A percentile compares a stretch with the other conserved stretches of the same genome.
These are phyloP conservation scores for Muschampia plurimacula DNA, from an alignment of 2,888 invertebrate species.

Conservation along the genomic window DNA sequence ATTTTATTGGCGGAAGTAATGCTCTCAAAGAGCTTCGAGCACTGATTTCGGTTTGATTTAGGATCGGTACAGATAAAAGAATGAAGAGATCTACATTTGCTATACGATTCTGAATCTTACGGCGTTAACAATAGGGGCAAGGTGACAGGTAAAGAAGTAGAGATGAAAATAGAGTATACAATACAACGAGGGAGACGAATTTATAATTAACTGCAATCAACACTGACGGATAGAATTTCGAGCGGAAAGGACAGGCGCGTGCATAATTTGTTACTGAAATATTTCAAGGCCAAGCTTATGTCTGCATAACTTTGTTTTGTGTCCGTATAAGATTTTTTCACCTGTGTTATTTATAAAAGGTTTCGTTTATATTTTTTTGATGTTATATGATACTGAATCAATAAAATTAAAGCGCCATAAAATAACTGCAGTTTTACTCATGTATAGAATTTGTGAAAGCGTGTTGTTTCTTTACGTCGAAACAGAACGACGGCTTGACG, in stretches of 20 bases:
- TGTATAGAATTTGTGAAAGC: too few relatives aligned
- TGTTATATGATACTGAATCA: too few relatives aligned
- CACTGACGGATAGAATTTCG: slow-evolving; percentile 85
- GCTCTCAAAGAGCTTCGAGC: slow-evolving; percentile 71
- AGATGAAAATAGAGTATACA: slow-evolving; percentile 74
- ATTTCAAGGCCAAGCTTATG: not conserved
- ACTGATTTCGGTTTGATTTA: slow-evolving; percentile 81
- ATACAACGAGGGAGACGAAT: slow-evolving; percentile 81
- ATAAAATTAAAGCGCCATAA: too few relatives aligned
- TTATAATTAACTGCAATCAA: slow-evolving; percentile 86
- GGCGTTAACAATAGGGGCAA: slow-evolving; percentile 27
- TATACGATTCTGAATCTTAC: slow-evolving; percentile 50
- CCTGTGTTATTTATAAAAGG: too few relatives aligned
- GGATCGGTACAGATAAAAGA: slow-evolving; percentile 70
- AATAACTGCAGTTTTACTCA: too few relatives aligned
- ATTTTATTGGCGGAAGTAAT: slow-evolving; percentile 81
- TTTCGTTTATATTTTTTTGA: too few relatives aligned
- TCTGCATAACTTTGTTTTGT: not conserved
- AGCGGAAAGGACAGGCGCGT: slow-evolving; percentile 67
- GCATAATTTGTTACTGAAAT: not conserved
- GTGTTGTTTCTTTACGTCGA: too few relatives aligned
- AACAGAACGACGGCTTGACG: too few relatives aligned
- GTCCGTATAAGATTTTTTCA: too few relatives aligned
- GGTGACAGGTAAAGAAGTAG: slow-evolving; percentile 39
- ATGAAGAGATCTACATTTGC: slow-evolving; percentile 42